Base-by-base conservation (phyloP, 1,140 invertebrate genomes). In the Formica exsecta region DNA sequence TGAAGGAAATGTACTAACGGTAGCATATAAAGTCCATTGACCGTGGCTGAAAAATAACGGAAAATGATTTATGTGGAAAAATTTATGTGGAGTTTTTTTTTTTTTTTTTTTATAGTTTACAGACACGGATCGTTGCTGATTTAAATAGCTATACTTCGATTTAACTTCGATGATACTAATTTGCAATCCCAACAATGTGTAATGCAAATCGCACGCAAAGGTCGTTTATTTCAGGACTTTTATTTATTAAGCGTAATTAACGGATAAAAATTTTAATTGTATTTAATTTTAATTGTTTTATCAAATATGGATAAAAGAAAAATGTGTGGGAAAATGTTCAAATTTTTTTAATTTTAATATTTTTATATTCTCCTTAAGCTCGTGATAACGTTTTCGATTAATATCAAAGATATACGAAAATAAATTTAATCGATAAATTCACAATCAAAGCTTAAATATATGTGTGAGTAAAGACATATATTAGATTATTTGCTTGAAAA, bases 201-300 rank as follows among this genome's bases (percentile, higher is more conserved):
- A 77, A 65, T 51, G 25, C n/a, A 66, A 77, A 77, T 65, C 3
- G 25, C 41, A 51, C 32, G 38, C 41, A 22, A 66, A 79, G n/a
- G 16, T 57, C 9, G 22, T 80, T 70, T 57, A 59, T 57, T 71
- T 11, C 22, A 22, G 57, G 4, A n/a, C 4, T 54, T 54, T 8
- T 32, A 48, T 51, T 77, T 48, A 32, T 25, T 8, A n/a, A n/a
- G 25, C 25, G 25, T 29, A 29, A 29, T 29, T 29, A 29, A 29
- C 25, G 25, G 25, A 29, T 1, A 29, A 29, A 29, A 29, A 29
- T 29, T 29, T 29, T 29, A 29, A 29, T 29, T 29, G 1, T 29
- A 29, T 29, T 29, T 29, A 29, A 29, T 29, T 29, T 29, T 29
- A 29, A 29, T 29, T 29, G 0, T 29, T 29, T 29, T 32, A 3